phyloP scores from a whole-genome alignment of 2,797 vertebrate genomes.

The Somateria mollissima region DNA sequence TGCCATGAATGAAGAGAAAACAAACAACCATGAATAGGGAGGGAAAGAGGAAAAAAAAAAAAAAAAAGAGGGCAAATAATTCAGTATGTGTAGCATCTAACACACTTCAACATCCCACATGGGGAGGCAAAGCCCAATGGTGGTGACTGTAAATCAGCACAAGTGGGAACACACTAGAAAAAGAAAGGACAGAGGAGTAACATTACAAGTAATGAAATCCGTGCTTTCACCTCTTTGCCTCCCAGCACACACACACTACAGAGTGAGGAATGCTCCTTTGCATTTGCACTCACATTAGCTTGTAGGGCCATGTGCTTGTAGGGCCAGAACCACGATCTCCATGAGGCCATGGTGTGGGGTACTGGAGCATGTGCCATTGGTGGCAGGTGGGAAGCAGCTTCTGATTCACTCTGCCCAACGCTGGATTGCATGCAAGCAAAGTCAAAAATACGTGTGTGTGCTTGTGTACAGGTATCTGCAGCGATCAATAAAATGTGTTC shows the following conservation, averaged over 20 bases:
- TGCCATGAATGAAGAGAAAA: constrained; percentile 27
- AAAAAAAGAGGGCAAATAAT: neutral
- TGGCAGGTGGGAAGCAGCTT: neutral
- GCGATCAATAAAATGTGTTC: neutral
- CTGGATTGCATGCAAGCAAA: rapidly evolving
- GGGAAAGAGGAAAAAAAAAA: neutral
- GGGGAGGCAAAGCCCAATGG: neutral
- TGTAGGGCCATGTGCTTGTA: neutral
- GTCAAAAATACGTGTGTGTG: neutral
- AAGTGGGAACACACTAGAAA: neutral
- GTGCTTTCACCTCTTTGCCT: neutral
- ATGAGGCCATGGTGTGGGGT: rapidly evolving
- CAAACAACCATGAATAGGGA: neutral
- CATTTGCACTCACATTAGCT: rapidly evolving
- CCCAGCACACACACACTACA: neutral
- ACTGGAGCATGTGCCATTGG: rapidly evolving
- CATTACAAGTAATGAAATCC: neutral
- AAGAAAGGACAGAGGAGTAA: neutral
- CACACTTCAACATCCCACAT: neutral
- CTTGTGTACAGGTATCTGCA: neutral
- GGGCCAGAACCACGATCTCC: rapidly evolving
- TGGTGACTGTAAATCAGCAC: neutral
- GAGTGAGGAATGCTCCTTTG: neutral
- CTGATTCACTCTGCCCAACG: rapidly evolving
- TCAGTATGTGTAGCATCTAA: neutral